Conservation (phyloP, 1,140 invertebrate species). For the Anoplolepis gracilipes region DNA sequence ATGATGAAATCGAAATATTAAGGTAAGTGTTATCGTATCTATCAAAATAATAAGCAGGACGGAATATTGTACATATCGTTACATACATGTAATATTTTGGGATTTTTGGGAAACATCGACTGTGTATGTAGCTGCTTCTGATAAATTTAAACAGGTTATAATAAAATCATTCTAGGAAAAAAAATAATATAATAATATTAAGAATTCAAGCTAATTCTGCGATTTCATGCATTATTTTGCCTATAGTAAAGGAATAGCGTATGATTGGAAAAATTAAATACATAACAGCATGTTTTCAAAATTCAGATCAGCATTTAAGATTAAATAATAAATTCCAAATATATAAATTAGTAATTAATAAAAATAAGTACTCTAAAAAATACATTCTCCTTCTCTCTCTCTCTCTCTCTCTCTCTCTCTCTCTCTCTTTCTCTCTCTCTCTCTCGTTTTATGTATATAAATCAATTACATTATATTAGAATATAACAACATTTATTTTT, state of each 20-base stretch:
- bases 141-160: neutral
- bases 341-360: neutral
- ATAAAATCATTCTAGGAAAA: neutral
- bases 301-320: neutral
- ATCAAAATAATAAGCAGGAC: neutral
- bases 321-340: constrained; percentile 10
- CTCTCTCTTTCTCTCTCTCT: too few species aligned
- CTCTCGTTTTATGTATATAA: too few species aligned
- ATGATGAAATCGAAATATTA: neutral
- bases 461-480: constrained; percentile 39
- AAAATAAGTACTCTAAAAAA: constrained; percentile 3
- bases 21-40: neutral
- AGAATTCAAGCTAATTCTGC: neutral
- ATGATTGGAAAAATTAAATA: neutral
- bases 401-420: too few species aligned
- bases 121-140: neutral
- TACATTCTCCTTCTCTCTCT: too few species aligned
- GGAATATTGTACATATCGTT: neutral
- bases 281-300: neutral
- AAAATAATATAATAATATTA: neutral
- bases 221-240: neutral
- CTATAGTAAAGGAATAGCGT: neutral
- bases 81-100: neutral
- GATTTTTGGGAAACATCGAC: neutral
- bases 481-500: constrained; percentile 71